Evolutionary conservation across 2,113 vertebrate genomes (phyloP), one percentile per base, ranked within the genome.

Genomic region (Rhadina sibilatrix): DNA sequence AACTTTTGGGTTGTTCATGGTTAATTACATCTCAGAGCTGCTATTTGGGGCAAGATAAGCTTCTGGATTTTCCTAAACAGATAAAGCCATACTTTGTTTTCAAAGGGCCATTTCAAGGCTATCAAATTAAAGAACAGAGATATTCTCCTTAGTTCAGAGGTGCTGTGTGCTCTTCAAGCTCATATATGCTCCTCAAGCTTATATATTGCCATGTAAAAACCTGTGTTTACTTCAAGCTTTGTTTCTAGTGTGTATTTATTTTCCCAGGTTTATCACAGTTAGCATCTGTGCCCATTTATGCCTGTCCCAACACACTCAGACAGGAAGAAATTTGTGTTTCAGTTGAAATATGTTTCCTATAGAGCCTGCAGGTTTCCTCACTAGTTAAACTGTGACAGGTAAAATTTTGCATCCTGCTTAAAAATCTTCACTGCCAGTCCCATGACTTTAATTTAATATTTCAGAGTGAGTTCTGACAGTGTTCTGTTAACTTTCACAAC

Each of bases 401-500:
- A 88, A 77, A 81, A 66, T 63, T 93, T 27, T 46, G 54, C 80
- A 87, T 95, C 31, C 31, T 72, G 68, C 53, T 57, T 80, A 52
- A 91, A 84, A 87, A 75, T 83, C 60, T 86, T 96, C 46, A 85
- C 16, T 90, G 21, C 49, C 46, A 35, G 49, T 71, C 61, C 56
- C 61, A 79, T 85, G 57, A 85, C 28, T 83, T 82, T 52, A 75
- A 75, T 70, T 60, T 76, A 69, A 44, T 59, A 59, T 76, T 75
- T 86, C 88, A 75, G 94, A 87, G n/a, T 75, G 70, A 74, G 50
- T 86, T 96, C 88, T 87, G 69, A 56, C 35, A 94, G n/a, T 70
- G 80, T 80, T 85, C 95, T 96, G 61, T 69, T 96, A 95, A 95
- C 87, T 93, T 97, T 94, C 90, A 93, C 56, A 90, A 53, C 66